Conservation (phyloP, 1,140 invertebrate genomes). For the Olivierus martensii region DNA sequence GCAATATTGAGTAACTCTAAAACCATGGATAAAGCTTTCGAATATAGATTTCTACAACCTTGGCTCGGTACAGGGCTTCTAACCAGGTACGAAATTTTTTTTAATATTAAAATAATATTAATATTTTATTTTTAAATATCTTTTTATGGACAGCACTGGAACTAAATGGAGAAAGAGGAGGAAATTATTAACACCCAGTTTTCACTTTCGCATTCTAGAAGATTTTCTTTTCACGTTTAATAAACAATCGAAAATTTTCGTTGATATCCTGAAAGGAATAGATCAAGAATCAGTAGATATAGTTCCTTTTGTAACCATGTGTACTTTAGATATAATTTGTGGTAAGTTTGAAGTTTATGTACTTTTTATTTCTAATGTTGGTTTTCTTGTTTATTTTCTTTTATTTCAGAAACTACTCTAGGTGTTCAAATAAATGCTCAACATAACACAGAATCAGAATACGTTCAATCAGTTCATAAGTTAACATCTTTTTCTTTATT, state of each 20-base stretch:
- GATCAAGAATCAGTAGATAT: conserved; percentile 31
- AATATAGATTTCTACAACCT: not conserved
- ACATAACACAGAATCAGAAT: conserved; percentile 47
- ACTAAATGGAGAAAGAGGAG: conserved; percentile 34
- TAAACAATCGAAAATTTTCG: conserved; percentile 32
- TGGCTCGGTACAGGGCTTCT: not conserved
- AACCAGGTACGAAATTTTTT: not conserved
- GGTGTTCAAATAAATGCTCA: conserved; percentile 55
- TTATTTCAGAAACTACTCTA: conserved; percentile 63
- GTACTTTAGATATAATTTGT: conserved; percentile 77
- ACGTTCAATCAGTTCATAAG: conserved; percentile 45
- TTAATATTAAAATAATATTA: too few species aligned
- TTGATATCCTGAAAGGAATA: conserved; percentile 21
- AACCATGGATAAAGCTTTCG: not conserved
- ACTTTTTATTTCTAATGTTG: not conserved
- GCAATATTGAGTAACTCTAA: not conserved
- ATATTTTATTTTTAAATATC: too few species aligned
- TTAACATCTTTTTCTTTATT: conserved; percentile 43
- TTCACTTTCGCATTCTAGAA: conserved; percentile 40
- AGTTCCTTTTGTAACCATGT: conserved; percentile 59
- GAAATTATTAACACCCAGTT: conserved; percentile 39
- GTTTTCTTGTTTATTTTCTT: not conserved
- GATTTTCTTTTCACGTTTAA: conserved; percentile 39
- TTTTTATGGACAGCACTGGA: conserved; percentile 24
- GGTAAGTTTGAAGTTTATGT: conserved; percentile 38